Evolutionary conservation across 2,888 invertebrate genomes (phyloP).

Genomic region (Cheilosia impressa): DNA sequence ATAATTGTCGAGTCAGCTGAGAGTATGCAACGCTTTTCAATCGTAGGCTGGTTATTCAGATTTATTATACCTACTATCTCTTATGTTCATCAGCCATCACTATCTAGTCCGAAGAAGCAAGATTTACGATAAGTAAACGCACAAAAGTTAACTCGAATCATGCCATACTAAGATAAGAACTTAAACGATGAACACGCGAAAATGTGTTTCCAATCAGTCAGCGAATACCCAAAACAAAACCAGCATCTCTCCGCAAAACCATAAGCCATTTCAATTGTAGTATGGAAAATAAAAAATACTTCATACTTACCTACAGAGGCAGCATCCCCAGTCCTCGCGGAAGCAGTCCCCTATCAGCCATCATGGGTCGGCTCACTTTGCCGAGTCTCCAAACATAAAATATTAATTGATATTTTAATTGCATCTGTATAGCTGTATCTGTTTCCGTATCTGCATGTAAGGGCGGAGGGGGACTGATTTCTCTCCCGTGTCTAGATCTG

Average conservation of each 20-base stretch:
- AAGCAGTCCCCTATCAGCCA: slow-evolving; percentile 45
- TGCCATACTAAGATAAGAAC: no score
- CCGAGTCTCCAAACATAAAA: slow-evolving; percentile 70
- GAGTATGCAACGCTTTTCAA: no score
- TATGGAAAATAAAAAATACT: not conserved
- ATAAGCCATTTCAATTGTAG: not conserved
- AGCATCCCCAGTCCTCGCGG: slow-evolving; percentile 45
- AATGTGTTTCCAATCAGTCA: no score
- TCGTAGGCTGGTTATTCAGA: no score
- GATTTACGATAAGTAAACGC: no score
- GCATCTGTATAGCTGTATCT: slow-evolving; percentile 31
- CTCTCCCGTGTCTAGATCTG: slow-evolving; percentile 20
- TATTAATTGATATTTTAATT: slow-evolving; percentile 75
- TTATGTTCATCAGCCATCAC: no score
- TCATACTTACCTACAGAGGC: not conserved
- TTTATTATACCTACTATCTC: no score
- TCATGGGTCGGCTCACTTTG: slow-evolving; percentile 33
- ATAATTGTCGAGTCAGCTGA: no score
- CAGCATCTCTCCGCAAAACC: not conserved
- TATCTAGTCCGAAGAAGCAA: no score
- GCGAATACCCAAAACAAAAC: no score
- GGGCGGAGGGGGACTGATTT: slow-evolving; percentile 5
- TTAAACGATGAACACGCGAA: no score
- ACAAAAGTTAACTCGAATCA: no score
- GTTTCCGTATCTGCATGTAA: slow-evolving; percentile 18